phyloP scores from a whole-genome alignment of 2,113 vertebrate genomes.

The Brachypteracias leptosomus region DNA sequence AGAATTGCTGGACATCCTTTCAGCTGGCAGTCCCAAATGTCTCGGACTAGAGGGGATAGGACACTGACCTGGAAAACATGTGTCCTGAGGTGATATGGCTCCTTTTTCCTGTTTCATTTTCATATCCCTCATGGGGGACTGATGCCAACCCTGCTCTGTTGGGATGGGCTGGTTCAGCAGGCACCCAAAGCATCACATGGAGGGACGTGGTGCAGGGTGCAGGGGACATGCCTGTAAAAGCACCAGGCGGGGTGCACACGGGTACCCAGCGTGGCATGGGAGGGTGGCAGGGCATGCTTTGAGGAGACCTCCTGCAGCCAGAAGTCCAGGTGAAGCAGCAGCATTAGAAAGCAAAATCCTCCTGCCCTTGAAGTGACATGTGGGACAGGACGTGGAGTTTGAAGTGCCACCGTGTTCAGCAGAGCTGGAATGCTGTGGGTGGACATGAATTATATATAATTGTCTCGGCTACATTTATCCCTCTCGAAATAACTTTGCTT shows the following conservation, averaged over 20 bases:
- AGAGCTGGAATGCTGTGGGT: neutral
- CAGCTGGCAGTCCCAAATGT: neutral
- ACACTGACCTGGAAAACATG: neutral
- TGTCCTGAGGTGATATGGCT: neutral
- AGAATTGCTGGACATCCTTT: neutral
- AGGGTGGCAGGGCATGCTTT: neutral
- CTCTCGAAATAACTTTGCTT: slow-evolving; percentile 34
- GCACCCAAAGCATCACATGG: neutral
- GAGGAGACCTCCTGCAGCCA: neutral
- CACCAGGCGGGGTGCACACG: neutral
- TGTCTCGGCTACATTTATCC: neutral
- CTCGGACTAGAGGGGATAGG: neutral
- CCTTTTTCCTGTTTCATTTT: neutral
- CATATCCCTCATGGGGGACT: fast-evolving
- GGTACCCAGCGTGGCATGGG: neutral
- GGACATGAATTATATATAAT: neutral
- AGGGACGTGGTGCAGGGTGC: neutral
- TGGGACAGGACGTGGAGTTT: neutral
- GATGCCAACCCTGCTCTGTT: neutral
- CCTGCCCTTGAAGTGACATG: neutral
- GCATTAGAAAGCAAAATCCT: fast-evolving
- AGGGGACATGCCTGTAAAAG: neutral
- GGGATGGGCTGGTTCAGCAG: neutral
- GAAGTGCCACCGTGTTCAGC: neutral
- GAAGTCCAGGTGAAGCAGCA: neutral